Evolutionary conservation across 2,888 invertebrate genomes (phyloP), one percentile per base, ranked within the genome.

Genomic region (Cremastobaeus sp.): DNA sequence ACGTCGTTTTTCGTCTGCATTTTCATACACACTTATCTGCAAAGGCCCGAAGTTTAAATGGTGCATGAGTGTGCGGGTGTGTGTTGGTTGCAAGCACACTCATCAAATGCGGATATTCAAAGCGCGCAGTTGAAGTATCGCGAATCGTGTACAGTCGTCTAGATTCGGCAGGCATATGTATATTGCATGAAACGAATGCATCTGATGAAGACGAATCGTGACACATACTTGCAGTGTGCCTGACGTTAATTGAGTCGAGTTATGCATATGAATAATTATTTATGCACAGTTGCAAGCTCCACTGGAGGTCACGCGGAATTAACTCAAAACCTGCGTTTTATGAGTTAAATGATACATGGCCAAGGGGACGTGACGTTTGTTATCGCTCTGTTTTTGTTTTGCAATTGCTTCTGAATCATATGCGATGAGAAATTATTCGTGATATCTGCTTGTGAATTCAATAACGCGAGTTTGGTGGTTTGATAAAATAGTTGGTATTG

Each of bases 241-340:
- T 60, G 68, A 69, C 68, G 17, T 69, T 59, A 69, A 69, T 69
- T 59, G 37, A 60, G 37, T 28, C 30, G 30, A 34, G 28, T 45
- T 59, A 69, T 60, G 68, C 39, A 60, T 60, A 45, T 69, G 68
- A 69, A 69, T 60, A 59, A 69, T 69, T 69, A 69, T 68, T 57
- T 66, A 57, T 47, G 52, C 65, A 11, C 55, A 39, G 55, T 65
- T 55, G 55, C 48, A 32, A 54, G 34, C 34, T 34, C n/a, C 18
- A 47, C 47, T 30, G n/a, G 20, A 18, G 6, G 32, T 39, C 48
- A 17, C 11, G 47, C 12, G 20, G 39, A 54, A 55, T 65, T 35
- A 43, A 65, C 30, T 17, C 14, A 4, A 65, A 45, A 37, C 25
- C 43, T 64, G 43, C 28, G 11, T 64, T 64, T 64, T 64, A 52